phyloP scores from a whole-genome alignment of 2,797 vertebrate genomes.

The Dicrostonyx torquatus region DNA sequence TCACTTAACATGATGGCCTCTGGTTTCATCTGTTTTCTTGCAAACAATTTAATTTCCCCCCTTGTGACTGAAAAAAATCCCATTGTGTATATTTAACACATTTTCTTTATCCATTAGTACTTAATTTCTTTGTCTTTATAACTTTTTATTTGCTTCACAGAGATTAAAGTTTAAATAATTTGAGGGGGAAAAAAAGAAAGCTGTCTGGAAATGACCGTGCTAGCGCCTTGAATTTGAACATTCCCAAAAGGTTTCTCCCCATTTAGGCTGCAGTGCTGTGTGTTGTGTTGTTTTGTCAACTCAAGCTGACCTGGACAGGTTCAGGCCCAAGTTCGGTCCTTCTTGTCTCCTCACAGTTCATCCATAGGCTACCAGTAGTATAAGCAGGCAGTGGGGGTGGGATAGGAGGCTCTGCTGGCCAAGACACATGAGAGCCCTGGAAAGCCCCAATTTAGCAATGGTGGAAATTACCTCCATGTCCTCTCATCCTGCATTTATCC shows the following conservation, averaged over 20 bases:
- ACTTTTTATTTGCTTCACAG: background rate
- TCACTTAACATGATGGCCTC: background rate
- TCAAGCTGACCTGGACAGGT: background rate
- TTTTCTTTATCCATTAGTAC: background rate
- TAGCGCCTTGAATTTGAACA: background rate
- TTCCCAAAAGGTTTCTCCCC: background rate
- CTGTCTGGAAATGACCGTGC: background rate
- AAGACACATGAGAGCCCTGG: background rate
- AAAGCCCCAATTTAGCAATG: background rate
- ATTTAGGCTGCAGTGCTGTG: background rate
- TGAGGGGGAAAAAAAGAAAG: constrained; percentile 14
- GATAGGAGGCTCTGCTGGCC: accelerated
- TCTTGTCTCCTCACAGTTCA: background rate
- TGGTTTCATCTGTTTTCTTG: background rate
- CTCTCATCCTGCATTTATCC: background rate
- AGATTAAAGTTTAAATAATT: constrained; percentile 37
- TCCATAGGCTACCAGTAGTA: background rate
- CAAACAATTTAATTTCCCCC: background rate
- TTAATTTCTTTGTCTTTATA: constrained; percentile 6
- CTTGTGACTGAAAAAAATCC: background rate
- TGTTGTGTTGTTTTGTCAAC: background rate
- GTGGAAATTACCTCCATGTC: background rate
- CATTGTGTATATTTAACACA: no score
- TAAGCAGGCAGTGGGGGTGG: background rate
- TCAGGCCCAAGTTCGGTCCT: background rate